Percentiles rank a stretch among this genome's conserved stretches.
These are phyloP conservation scores for Merodon equestris DNA, from an alignment of 2,888 invertebrate genomes.

Conservation along the genomic window DNA sequence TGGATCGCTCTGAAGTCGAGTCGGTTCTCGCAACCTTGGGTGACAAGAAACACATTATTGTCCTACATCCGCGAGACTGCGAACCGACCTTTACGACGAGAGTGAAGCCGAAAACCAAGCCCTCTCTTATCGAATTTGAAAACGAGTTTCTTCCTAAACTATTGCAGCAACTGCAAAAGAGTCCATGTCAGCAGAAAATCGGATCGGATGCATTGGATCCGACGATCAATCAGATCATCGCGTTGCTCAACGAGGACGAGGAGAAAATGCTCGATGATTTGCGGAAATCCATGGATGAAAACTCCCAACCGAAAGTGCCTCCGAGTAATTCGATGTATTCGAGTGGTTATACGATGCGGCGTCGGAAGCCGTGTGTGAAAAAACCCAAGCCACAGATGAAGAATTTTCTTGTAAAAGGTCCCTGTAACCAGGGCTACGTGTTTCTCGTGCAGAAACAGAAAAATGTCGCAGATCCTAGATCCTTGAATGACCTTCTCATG, in stretches of 20 bases:
- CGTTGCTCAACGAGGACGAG: slow-evolving; percentile 49
- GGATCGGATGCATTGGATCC: slow-evolving; percentile 44
- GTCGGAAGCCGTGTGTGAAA: neutral
- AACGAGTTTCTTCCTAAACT: slow-evolving; percentile 64
- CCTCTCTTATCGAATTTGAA: slow-evolving; percentile 58
- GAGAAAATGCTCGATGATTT: slow-evolving; percentile 49
- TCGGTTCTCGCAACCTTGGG: slow-evolving; percentile 55
- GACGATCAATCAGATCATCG: slow-evolving; percentile 49
- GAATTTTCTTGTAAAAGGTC: slow-evolving; percentile 22
- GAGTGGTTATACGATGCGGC: slow-evolving; percentile 3
- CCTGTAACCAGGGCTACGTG: slow-evolving; percentile 54
- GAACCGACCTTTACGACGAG: slow-evolving; percentile 30
- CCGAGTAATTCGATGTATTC: slow-evolving; percentile 3
- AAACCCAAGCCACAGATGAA: neutral
- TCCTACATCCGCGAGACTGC: slow-evolving; percentile 59
- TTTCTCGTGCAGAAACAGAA: slow-evolving; percentile 53
- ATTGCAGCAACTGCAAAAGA: slow-evolving; percentile 59
- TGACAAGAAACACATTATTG: slow-evolving; percentile 54
- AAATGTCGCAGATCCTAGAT: slow-evolving; percentile 27
- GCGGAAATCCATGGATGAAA: slow-evolving; percentile 21
- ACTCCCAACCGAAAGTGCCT: slow-evolving; percentile 5
- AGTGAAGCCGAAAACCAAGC: slow-evolving; percentile 3
- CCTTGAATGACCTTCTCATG: slow-evolving; percentile 47
- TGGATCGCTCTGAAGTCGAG: slow-evolving; percentile 60
- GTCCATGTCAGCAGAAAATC: neutral